phyloP scores from a whole-genome alignment of 2,888 invertebrate genomes.

The Desoria tigrina region DNA sequence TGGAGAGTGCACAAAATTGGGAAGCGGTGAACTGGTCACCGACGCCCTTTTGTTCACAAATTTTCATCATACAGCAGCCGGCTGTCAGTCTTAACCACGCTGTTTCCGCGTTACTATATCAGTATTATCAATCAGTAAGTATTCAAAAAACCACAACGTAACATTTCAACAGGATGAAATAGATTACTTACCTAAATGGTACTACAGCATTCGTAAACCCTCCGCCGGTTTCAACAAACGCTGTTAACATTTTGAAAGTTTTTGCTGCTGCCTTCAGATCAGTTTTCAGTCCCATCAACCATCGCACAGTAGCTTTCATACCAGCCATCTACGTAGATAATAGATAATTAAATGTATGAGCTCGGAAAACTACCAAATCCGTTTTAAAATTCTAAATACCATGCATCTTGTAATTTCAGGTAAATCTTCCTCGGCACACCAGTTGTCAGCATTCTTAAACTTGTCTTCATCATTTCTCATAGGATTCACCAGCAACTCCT shows the following conservation, averaged over 20 bases:
- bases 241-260: constrained; percentile 90
- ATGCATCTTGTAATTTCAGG: constrained; percentile 90
- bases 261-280: constrained; percentile 86
- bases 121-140: too few relatives aligned
- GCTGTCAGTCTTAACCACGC: constrained; percentile 89
- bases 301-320: constrained; percentile 93
- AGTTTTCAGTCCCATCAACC: constrained; percentile 86
- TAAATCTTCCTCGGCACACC: constrained; percentile 83
- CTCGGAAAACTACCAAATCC: neutral
- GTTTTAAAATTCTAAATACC: constrained; percentile 58
- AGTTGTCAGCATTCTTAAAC: constrained; percentile 65
- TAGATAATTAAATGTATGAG: neutral
- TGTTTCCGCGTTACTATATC: constrained; percentile 79
- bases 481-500: constrained; percentile 77
- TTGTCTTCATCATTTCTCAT: constrained; percentile 48
- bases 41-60: constrained; percentile 94
- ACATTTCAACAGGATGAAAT: too few relatives aligned
- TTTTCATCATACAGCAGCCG: constrained; percentile 93
- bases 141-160: too few relatives aligned
- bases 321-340: constrained; percentile 79
- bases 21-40: constrained; percentile 92
- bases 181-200: constrained; percentile 40
- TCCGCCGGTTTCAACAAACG: constrained; percentile 89
- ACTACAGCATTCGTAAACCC: constrained; percentile 64
- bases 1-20: constrained; percentile 90